Evolutionary conservation across 2,888 invertebrate genomes (phyloP).

Genomic region (Cantharis rufa): DNA sequence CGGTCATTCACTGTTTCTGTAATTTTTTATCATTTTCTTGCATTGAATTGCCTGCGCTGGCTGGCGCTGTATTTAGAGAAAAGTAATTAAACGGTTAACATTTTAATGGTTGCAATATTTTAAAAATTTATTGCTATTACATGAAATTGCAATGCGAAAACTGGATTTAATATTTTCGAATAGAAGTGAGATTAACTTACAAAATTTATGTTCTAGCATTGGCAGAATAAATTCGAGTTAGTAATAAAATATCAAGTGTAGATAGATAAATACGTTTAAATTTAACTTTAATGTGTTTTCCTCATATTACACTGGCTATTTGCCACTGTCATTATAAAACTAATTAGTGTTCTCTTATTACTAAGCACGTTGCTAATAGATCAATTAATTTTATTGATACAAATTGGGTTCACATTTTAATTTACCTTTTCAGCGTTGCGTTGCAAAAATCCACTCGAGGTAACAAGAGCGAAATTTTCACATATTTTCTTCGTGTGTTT

Average conservation of each 20-base stretch:
- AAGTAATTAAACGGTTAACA: not conserved
- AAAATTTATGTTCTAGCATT: constrained; percentile 22
- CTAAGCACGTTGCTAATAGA: not conserved
- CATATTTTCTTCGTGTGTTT: not conserved
- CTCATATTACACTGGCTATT: constrained; percentile 12
- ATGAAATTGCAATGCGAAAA: not conserved
- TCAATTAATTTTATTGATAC: not conserved
- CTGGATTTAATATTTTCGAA: constrained; percentile 16
- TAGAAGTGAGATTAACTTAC: constrained; percentile 20
- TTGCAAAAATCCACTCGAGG: not conserved
- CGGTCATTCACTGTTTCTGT: too few species aligned
- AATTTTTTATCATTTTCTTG: too few species aligned
- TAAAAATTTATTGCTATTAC: not conserved
- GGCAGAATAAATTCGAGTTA: constrained; percentile 19
- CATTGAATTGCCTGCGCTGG: too few species aligned
- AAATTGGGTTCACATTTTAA: not conserved
- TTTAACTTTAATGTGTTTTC: constrained; percentile 10
- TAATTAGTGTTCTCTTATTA: not conserved
- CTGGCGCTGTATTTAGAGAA: not conserved
- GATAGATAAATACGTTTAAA: constrained; percentile 16
- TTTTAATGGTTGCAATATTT: not conserved
- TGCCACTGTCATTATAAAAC: constrained; percentile 5
- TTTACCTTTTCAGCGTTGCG: not conserved
- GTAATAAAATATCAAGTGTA: constrained; percentile 26
- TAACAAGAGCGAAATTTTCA: not conserved